phyloP scores from a whole-genome alignment of 1,140 invertebrate species.

The Frieseomelitta varia region DNA sequence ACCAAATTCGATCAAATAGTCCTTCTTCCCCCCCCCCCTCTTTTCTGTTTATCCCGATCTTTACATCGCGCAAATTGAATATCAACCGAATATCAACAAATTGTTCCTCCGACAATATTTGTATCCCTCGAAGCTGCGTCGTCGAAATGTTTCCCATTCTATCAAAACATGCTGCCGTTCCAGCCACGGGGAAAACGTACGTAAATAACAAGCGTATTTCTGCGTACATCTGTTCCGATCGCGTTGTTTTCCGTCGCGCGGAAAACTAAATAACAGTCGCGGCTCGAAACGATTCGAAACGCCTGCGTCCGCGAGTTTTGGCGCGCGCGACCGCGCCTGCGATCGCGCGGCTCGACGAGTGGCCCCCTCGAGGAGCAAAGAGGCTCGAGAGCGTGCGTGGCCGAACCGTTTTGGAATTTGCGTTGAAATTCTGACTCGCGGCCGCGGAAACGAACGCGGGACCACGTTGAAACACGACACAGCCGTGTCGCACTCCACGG shows the following conservation, averaged over 20 bases:
- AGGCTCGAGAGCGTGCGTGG: slow-evolving; percentile 9
- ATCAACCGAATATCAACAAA: neutral
- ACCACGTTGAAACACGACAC: slow-evolving; percentile 16
- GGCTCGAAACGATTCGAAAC: neutral
- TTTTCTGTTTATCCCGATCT: neutral
- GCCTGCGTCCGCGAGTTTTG: neutral
- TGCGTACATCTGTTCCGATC: neutral
- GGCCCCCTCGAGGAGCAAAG: neutral
- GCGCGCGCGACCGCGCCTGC: neutral
- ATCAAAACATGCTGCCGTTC: neutral
- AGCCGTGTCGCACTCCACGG: neutral
- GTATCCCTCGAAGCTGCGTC: neutral
- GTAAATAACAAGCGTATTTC: slow-evolving; percentile 1
- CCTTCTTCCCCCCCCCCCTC: neutral
- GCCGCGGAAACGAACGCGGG: neutral
- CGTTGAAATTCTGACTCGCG: slow-evolving; percentile 3
- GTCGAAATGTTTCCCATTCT: neutral
- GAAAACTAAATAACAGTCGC: slow-evolving; percentile 34
- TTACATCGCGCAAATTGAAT: neutral
- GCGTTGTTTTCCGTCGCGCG: slow-evolving; percentile 22
- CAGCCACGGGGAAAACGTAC: neutral
- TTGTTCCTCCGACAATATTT: neutral
- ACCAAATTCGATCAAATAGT: neutral
- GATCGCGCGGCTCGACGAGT: neutral
- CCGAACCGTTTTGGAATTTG: neutral